These are phyloP conservation scores for Eumeta japonica DNA, from an alignment of 1,140 invertebrate species.

Conservation along the genomic window DNA sequence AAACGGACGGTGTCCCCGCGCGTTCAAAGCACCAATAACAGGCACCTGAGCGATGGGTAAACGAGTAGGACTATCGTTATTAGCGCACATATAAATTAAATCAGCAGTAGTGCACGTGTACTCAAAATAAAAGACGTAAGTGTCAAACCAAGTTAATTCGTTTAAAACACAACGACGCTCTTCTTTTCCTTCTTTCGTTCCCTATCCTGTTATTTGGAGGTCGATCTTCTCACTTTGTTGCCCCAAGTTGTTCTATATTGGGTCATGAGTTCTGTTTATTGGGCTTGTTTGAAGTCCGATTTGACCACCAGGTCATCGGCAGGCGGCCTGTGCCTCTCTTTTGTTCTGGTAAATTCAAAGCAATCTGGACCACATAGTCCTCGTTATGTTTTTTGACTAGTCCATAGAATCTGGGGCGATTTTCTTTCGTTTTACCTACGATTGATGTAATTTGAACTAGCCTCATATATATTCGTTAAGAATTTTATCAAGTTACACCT, in stretches of 20 bases:
- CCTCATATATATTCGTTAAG: constrained; percentile 10
- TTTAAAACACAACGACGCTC: too few relatives aligned
- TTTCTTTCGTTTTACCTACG: constrained; percentile 3
- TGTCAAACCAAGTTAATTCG: too few relatives aligned
- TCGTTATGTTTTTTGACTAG: constrained; percentile 1
- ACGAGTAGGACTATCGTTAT: too few relatives aligned
- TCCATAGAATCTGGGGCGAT: too few relatives aligned
- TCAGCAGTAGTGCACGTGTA: too few relatives aligned
- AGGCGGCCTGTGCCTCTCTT: constrained; percentile 3
- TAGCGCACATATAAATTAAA: too few relatives aligned
- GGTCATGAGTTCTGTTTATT: neutral
- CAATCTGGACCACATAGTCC: too few relatives aligned
- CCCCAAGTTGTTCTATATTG: neutral
- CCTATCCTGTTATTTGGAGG: constrained; percentile 5
- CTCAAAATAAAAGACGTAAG: too few relatives aligned
- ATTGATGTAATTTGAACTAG: constrained; percentile 6
- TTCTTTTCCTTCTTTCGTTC: too few relatives aligned
- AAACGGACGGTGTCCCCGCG: too few relatives aligned
- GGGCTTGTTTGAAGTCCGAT: neutral
- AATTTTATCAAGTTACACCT: constrained; percentile 9
- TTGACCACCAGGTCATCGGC: neutral
- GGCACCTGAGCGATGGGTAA: too few relatives aligned
- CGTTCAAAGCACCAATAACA: too few relatives aligned
- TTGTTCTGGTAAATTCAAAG: neutral
- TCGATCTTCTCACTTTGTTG: neutral